Evolutionary conservation across 1,140 invertebrate species (phyloP).

Genomic region (Microplitis mediator): DNA sequence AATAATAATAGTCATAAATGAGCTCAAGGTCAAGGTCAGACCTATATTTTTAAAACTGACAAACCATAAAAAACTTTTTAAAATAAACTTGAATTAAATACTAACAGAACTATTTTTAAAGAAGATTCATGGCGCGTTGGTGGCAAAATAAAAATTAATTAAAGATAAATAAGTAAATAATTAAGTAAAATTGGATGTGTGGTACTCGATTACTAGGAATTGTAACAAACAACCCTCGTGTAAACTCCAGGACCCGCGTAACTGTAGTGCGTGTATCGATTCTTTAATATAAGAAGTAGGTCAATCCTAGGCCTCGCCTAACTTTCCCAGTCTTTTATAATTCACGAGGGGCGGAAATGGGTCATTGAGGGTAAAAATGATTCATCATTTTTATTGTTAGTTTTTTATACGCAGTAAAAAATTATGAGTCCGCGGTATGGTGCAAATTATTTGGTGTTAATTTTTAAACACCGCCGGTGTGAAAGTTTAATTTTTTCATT

Average conservation of each 20-base stretch:
- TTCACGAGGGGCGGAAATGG: constrained; percentile 13
- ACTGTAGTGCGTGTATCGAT: constrained; percentile 1
- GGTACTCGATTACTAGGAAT: too few species aligned
- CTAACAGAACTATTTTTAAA: too few species aligned
- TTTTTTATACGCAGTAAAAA: not conserved
- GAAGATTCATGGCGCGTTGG: too few species aligned
- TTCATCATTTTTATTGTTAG: not conserved
- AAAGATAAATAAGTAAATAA: too few species aligned
- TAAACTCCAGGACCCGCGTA: constrained; percentile 3
- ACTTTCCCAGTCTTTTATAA: not conserved
- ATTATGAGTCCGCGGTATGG: not conserved
- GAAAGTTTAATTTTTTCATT: too few species aligned
- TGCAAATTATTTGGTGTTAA: too few species aligned
- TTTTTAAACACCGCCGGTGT: too few species aligned
- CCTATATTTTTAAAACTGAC: not conserved
- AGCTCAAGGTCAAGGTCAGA: not conserved
- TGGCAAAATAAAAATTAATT: too few species aligned
- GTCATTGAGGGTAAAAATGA: constrained; percentile 5
- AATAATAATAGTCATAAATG: not conserved
- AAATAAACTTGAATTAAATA: not conserved
- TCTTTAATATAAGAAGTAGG: not conserved
- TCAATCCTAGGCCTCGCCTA: constrained; percentile 20
- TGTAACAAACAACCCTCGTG: not conserved
- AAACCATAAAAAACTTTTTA: not conserved
- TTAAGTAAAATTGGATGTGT: too few species aligned